Percentiles rank a stretch among this genome's conserved stretches.
Evolutionary conservation across 2,113 vertebrate genomes (phyloP).

Genomic region (Mormoops blainvillei): DNA sequence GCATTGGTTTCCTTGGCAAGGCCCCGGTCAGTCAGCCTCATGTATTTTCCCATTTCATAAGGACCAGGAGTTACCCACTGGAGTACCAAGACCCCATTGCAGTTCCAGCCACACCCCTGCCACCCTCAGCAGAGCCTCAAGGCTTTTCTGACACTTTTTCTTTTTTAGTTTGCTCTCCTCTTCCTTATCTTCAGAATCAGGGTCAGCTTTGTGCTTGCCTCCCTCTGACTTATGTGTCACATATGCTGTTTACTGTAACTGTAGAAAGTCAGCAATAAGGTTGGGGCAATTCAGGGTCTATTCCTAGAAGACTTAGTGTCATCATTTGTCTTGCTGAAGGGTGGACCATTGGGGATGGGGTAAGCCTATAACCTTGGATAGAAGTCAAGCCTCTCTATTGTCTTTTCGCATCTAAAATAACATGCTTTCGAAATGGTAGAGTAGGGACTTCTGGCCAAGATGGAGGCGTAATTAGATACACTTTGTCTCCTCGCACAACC

Average conservation of each 20-base stretch:
- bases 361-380: background rate
- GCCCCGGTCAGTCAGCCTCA: constrained; percentile 93
- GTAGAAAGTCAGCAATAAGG: constrained; percentile 94
- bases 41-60: constrained; percentile 99
- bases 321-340: background rate
- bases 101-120: too few species aligned
- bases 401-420: background rate
- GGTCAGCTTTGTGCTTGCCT: constrained; percentile 90
- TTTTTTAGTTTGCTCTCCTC: constrained; percentile 96
- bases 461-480: too few species aligned
- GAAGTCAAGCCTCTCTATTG: background rate
- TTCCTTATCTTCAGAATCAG: constrained; percentile 85
- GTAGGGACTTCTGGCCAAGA: too few species aligned
- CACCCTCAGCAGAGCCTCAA: constrained; percentile 91
- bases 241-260: constrained; percentile 90
- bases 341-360: background rate
- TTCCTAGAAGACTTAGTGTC: background rate
- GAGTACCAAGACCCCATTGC: constrained; percentile 94
- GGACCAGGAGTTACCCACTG: constrained; percentile 98
- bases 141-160: constrained; percentile 95
- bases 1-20: constrained; percentile 95
- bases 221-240: constrained; percentile 86
- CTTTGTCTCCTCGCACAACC: too few species aligned
- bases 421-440: background rate
- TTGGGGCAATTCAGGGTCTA: constrained; percentile 96